Evolutionary conservation across 2,113 vertebrate species (phyloP).

Genomic region (Apus apus): DNA sequence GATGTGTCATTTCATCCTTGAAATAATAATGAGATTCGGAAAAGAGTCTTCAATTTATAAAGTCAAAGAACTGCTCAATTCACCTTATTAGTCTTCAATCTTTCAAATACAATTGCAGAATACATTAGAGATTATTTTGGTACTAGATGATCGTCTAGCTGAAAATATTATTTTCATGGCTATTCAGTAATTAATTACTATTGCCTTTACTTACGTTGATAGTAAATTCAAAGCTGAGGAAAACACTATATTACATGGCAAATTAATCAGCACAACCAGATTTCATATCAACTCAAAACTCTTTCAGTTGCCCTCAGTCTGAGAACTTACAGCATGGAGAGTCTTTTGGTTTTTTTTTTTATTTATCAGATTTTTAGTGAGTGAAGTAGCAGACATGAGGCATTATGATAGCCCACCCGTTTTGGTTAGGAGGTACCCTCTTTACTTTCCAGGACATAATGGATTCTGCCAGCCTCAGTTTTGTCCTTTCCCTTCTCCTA

Average conservation of each 20-base stretch:
- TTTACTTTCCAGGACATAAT: background rate
- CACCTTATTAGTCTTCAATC: background rate
- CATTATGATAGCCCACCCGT: background rate
- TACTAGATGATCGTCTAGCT: background rate
- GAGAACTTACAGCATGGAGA: background rate
- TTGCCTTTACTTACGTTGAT: background rate
- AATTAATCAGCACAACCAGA: background rate
- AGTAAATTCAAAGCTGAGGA: background rate
- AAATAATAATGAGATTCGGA: background rate
- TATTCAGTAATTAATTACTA: background rate
- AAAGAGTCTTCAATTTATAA: background rate
- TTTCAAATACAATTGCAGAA: conserved; percentile 3
- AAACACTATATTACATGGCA: background rate
- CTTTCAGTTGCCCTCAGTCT: background rate
- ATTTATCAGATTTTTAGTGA: background rate
- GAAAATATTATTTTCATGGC: background rate
- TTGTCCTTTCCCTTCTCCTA: background rate
- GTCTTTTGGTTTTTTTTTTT: background rate
- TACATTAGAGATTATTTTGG: conserved; percentile 6
- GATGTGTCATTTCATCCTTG: background rate
- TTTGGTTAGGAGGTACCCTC: background rate
- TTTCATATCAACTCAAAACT: background rate
- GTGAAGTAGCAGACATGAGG: background rate
- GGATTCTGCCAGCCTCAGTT: background rate
- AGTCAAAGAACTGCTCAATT: conserved; percentile 14